These are phyloP conservation scores for Eilema depressum DNA, from an alignment of 2,888 invertebrate species.

Conservation along the genomic window DNA sequence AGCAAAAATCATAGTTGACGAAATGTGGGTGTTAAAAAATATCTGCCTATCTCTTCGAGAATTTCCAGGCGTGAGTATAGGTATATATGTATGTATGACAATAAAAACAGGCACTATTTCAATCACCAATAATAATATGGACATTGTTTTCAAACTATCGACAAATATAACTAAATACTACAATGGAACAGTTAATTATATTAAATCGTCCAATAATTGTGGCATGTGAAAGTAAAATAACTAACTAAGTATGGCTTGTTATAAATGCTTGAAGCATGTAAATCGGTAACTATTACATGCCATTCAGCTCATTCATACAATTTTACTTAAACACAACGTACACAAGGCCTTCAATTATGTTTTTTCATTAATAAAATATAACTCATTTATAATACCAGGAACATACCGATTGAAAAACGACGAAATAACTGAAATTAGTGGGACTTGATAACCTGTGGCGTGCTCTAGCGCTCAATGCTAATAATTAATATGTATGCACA, in stretches of 20 bases:
- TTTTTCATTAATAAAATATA: constrained; percentile 1
- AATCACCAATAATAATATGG: not conserved
- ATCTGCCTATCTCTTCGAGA: no score
- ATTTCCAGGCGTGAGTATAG: no score
- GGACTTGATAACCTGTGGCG: not conserved
- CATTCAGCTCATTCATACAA: not conserved
- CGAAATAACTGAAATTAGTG: not conserved
- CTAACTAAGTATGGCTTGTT: constrained; percentile 1
- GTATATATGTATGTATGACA: no score
- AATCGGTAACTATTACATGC: not conserved
- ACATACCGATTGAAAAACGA: not conserved
- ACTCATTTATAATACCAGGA: not conserved
- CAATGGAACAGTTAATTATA: not conserved
- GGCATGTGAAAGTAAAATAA: constrained; percentile 4
- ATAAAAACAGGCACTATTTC: not conserved
- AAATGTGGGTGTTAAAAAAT: no score
- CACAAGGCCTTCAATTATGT: not conserved
- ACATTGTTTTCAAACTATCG: not conserved
- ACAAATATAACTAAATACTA: not conserved
- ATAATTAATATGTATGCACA: no score
- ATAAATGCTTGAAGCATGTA: not conserved
- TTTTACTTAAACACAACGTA: not conserved
- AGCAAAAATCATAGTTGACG: no score
- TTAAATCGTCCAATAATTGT: not conserved
- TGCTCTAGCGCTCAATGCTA: not conserved